Base-by-base conservation (phyloP, 2,888 invertebrate species). In the Lobophora halterata region DNA sequence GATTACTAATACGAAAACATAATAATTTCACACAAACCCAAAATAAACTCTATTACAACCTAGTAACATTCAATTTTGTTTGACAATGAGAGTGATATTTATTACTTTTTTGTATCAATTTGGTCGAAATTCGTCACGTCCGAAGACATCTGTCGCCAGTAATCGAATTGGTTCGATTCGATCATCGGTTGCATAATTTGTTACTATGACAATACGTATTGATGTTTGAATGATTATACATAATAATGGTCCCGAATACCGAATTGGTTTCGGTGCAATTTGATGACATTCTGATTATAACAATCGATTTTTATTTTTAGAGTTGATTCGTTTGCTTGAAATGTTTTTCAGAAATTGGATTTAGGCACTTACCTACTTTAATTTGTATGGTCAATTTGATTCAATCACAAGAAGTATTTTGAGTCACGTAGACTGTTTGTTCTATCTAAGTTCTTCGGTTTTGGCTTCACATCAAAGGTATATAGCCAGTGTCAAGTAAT, bases 41-140 rank as follows among this genome's bases (percentile, higher is more conserved):
- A 57, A 56, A 36, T 36, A 31, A 38, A 59, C 66, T 49, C 45
- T 69, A 65, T 21, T 0, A 0, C 0, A 20, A 3, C 0, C 1
- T 0, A 1, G 33, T 48, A 65, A 42, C 55, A 54, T 28, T 42
- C 27, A 54, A 37, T 59, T 44, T 67, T 2, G 11, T 1, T 12
- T 32, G 10, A 1, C 10, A 27, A 30, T 1, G 19, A 3, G 19
- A 0, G 7, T 7, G 54, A 51, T 53, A 46, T 54, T 69, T 60
- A 46, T 54, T 55, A 52, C 52, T 40, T 69, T 62, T 60, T 63
- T 55, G 53, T 55, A 46, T 49, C 61, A 61, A 69, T 71, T 74
- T 73, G 68, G 76, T 75, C 77, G 59, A 86, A 85, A 87, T 86
- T 87, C 86, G 86, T 87, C 86, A 87, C 86, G 86, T 86, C 75